A percentile compares a stretch with the other conserved stretches of the same genome.
These are phyloP conservation scores for Mustela nigripes DNA, from an alignment of 2,113 vertebrate species.

Conservation along the genomic window DNA sequence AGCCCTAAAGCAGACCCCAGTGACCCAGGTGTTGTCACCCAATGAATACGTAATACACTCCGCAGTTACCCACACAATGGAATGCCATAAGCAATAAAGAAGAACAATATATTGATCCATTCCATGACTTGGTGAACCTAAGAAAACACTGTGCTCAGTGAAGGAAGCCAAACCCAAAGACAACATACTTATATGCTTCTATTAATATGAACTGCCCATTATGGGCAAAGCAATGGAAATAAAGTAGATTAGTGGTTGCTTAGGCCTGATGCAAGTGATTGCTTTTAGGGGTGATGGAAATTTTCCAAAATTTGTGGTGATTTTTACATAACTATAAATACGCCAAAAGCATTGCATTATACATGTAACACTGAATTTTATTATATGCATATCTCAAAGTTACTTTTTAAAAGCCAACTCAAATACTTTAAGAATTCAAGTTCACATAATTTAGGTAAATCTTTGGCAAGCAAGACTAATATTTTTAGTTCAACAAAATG, in stretches of 20 bases:
- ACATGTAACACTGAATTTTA: not conserved
- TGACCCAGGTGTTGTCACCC: not conserved
- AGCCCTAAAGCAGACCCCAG: not conserved
- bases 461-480: not conserved
- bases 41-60: too few species aligned
- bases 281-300: not conserved
- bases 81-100: not conserved
- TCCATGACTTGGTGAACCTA: not conserved
- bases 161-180: too few species aligned
- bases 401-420: not conserved
- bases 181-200: rapidly evolving
- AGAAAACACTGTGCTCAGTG: not conserved
- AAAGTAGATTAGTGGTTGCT: too few species aligned
- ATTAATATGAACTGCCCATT: not conserved
- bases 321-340: not conserved
- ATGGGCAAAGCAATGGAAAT: not conserved
- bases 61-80: too few species aligned
- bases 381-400: not conserved
- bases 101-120: not conserved
- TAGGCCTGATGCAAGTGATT: not conserved
- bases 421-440: not conserved
- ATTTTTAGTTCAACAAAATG: not conserved
- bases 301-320: not conserved
- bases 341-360: not conserved
- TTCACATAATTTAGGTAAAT: not conserved